phyloP scores from a whole-genome alignment of 2,797 vertebrate species.

The Sphaeramia orbicularis region DNA sequence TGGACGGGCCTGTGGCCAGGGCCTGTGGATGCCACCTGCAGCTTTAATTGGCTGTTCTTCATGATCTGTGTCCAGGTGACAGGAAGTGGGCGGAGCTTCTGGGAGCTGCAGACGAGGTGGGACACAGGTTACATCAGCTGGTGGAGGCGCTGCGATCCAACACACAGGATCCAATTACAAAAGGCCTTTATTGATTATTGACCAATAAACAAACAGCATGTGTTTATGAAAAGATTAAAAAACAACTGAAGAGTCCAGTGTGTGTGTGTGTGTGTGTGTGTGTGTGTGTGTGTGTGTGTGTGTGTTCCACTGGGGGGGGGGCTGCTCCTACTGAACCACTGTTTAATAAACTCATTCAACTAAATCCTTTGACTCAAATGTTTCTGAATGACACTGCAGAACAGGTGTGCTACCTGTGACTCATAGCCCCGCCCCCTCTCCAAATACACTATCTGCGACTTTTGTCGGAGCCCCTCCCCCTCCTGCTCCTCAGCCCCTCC shows the following conservation, averaged over 20 bases:
- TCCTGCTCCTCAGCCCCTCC: constrained; percentile 50
- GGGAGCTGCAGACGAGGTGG: constrained; percentile 69
- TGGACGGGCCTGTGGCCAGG: not conserved
- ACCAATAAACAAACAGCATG: constrained; percentile 55
- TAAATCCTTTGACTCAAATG: not conserved
- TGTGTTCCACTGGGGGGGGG: not conserved
- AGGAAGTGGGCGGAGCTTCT: constrained; percentile 58
- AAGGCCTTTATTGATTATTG: constrained; percentile 55
- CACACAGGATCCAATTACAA: constrained; percentile 16
- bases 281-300: no score
- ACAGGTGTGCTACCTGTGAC: not conserved
- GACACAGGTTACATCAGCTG: constrained; percentile 58
- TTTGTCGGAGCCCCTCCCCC: constrained; percentile 26
- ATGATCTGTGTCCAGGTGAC: constrained; percentile 27
- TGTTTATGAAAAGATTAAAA: no score
- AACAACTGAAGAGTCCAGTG: no score
- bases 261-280: no score
- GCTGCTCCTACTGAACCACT: no score
- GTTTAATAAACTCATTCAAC: no score
- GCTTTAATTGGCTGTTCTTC: not conserved
- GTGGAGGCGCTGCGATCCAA: constrained; percentile 56
- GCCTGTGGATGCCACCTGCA: no score
- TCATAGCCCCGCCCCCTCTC: no score
- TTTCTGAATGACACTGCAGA: not conserved
- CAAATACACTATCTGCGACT: constrained; percentile 30